A percentile compares a stretch with the other conserved stretches of the same genome.
Evolutionary conservation across 2,888 invertebrate species (phyloP).

Genomic region (Cheilosia impressa): DNA sequence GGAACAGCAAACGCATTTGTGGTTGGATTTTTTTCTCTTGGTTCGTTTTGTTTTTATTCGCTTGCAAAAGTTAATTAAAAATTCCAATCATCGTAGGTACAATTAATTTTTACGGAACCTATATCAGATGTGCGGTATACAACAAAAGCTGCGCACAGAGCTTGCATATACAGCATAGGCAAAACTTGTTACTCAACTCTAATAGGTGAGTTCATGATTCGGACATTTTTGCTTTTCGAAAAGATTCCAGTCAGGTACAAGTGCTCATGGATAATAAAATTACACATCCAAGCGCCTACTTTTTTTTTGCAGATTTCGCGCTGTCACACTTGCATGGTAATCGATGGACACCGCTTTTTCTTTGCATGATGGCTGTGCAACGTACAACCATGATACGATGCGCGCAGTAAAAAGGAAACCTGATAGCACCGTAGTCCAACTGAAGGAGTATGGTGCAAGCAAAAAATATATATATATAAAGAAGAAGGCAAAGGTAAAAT

Average conservation of each 20-base stretch:
- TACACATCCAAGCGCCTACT: constrained; percentile 35
- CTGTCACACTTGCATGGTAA: constrained; percentile 65
- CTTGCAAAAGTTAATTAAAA: constrained; percentile 70
- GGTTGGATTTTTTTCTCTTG: constrained; percentile 41
- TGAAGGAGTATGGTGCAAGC: constrained; percentile 2
- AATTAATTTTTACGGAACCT: constrained; percentile 73
- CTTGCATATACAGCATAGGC: constrained; percentile 51
- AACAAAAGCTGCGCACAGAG: constrained; percentile 65
- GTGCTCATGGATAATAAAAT: constrained; percentile 43
- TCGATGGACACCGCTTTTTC: constrained; percentile 42
- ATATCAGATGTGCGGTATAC: constrained; percentile 72
- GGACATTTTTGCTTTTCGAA: constrained; percentile 63
- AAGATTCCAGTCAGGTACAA: constrained; percentile 61
- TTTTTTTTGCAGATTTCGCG: constrained; percentile 57
- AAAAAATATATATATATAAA: not conserved
- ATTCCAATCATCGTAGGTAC: constrained; percentile 75
- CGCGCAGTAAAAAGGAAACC: constrained; percentile 24
- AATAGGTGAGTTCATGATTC: constrained; percentile 64
- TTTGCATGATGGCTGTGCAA: constrained; percentile 1
- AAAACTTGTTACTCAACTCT: constrained; percentile 69
- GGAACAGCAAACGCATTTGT: constrained; percentile 58
- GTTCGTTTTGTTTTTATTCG: constrained; percentile 54
- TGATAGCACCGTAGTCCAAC: not conserved
- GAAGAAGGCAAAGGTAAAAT: not conserved
- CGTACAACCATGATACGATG: not conserved